Percentiles rank a stretch among this genome's conserved stretches.
Evolutionary conservation across 92 coral and sea anemone species (phyloP).

Genomic region (Heliopora coerulea): DNA sequence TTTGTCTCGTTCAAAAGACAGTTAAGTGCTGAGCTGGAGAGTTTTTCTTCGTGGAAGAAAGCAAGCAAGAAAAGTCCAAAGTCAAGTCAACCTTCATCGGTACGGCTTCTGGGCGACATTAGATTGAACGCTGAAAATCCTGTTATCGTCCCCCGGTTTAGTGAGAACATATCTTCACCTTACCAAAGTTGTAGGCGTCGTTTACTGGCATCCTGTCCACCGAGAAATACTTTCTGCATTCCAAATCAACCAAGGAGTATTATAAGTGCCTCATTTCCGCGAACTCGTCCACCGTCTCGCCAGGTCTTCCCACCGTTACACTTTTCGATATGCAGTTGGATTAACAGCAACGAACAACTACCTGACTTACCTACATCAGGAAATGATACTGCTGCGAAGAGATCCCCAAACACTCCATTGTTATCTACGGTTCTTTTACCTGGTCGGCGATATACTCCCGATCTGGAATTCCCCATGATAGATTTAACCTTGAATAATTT

Average conservation of each 20-base stretch:
- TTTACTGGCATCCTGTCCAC: background rate
- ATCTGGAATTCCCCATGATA: background rate
- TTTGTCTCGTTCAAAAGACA: slow-evolving; percentile 32
- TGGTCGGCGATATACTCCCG: slow-evolving; percentile 5
- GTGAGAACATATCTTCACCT: background rate
- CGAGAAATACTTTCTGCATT: background rate
- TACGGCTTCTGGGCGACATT: background rate
- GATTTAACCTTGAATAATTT: background rate
- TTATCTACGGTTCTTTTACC: background rate
- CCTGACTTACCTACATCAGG: background rate
- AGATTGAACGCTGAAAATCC: background rate
- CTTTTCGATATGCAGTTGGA: background rate
- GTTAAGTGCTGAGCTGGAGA: slow-evolving; percentile 21
- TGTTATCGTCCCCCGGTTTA: background rate
- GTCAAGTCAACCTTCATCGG: slow-evolving; percentile 5
- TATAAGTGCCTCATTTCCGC: background rate
- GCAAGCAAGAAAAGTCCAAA: background rate
- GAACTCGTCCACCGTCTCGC: slow-evolving; percentile 20
- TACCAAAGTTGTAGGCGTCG: background rate
- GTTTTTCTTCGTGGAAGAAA: slow-evolving; percentile 3
- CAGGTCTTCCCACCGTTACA: background rate
- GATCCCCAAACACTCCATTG: background rate
- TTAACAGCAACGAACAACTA: background rate
- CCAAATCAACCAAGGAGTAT: background rate
- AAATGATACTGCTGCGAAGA: background rate